These are phyloP conservation scores for Chionodraco myersi DNA, from an alignment of 2,113 vertebrate genomes.

Conservation along the genomic window DNA sequence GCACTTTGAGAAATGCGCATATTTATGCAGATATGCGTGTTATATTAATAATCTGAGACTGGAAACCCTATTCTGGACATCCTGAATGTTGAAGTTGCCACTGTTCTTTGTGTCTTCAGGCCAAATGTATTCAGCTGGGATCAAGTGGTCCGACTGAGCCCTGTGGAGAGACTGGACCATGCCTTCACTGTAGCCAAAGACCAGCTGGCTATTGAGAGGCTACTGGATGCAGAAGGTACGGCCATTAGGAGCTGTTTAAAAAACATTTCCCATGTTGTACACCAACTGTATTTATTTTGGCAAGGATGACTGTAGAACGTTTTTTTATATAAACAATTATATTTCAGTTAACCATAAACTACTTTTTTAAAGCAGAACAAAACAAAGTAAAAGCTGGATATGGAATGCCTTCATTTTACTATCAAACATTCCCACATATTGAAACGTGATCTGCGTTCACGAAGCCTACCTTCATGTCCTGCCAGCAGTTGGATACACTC, in stretches of 20 bases:
- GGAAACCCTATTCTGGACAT: not conserved
- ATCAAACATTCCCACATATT: conserved; percentile 31
- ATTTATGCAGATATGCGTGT: not conserved
- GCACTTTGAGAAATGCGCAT: not conserved
- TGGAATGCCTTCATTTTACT: not conserved
- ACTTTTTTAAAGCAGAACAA: conserved; percentile 20
- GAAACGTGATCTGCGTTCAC: conserved; percentile 9
- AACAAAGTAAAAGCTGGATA: not conserved
- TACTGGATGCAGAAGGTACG: conserved; percentile 96
- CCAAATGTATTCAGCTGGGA: conserved; percentile 92
- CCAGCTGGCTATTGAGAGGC: conserved; percentile 91
- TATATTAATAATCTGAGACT: not conserved
- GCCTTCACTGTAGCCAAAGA: conserved; percentile 92
- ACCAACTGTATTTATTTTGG: not conserved
- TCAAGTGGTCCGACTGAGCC: conserved; percentile 84
- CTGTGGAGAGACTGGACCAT: conserved; percentile 90
- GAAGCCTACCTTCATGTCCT: conserved; percentile 38
- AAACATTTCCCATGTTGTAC: not conserved
- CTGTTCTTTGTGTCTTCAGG: conserved; percentile 80
- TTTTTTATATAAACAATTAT: too few relatives aligned
- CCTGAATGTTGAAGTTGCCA: not conserved
- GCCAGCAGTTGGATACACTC: conserved; percentile 47
- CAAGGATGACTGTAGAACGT: not conserved
- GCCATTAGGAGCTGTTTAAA: not conserved
- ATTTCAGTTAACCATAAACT: not conserved